A percentile compares a stretch with the other conserved stretches of the same genome.
Evolutionary conservation across 2,113 vertebrate species (phyloP).

Genomic region (Bufo bufo): DNA sequence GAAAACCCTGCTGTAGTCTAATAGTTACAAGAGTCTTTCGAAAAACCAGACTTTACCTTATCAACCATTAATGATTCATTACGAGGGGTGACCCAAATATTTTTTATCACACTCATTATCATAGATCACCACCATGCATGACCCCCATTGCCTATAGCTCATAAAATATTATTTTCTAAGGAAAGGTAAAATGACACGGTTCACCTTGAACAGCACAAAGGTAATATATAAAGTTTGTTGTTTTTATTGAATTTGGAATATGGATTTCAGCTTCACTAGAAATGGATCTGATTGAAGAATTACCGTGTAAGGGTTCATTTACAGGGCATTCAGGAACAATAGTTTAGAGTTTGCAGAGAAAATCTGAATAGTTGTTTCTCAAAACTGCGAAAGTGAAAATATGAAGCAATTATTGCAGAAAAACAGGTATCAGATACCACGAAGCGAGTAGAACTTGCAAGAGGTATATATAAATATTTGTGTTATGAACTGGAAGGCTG

Average conservation of each 20-base stretch:
- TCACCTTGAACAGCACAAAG: not conserved
- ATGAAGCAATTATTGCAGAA: slow-evolving; percentile 24
- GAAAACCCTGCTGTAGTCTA: no score
- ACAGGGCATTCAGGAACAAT: slow-evolving; percentile 17
- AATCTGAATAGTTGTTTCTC: slow-evolving; percentile 8
- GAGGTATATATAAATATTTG: slow-evolving; percentile 23
- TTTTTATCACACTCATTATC: no score
- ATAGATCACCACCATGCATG: not conserved
- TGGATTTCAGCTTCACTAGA: not conserved
- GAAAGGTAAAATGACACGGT: not conserved
- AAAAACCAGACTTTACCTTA: no score
- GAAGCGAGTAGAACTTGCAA: slow-evolving; percentile 3
- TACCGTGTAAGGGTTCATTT: slow-evolving; percentile 1
- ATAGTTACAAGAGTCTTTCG: no score
- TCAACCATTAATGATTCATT: no score
- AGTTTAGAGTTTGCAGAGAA: not conserved
- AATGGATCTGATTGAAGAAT: slow-evolving; percentile 1
- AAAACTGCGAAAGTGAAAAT: slow-evolving; percentile 41
- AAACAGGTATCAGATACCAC: slow-evolving; percentile 28
- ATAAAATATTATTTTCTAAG: not conserved
- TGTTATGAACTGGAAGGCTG: slow-evolving; percentile 40
- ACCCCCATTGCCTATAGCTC: not conserved
- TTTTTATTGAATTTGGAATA: not conserved
- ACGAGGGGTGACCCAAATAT: no score
- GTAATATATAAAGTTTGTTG: not conserved